phyloP scores from a whole-genome alignment of 2,888 invertebrate genomes.

The Chromoteleia sp. region DNA sequence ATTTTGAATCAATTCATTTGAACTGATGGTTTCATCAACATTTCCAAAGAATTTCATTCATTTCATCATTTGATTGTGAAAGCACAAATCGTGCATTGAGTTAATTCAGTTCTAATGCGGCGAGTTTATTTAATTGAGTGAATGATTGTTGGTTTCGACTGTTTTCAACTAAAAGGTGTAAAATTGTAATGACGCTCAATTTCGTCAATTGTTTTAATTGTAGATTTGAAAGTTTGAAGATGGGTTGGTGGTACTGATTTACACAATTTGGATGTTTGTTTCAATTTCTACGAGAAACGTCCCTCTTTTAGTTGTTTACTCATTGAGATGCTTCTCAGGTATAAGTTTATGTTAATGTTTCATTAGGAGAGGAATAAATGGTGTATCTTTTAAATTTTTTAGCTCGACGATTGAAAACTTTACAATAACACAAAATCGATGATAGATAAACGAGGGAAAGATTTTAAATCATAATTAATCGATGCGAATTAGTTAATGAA shows the following conservation, averaged over 20 bases:
- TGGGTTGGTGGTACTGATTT: conserved; percentile 26
- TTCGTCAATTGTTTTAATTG: conserved; percentile 39
- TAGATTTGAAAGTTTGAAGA: conserved; percentile 34
- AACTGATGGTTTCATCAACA: no score
- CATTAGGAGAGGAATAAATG: no score
- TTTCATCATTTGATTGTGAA: background rate
- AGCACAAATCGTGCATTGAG: conserved; percentile 6
- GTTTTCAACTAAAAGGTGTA: conserved; percentile 26
- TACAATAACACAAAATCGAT: no score
- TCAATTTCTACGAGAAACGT: conserved; percentile 8
- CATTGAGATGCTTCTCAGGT: no score
- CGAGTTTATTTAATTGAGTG: conserved; percentile 38
- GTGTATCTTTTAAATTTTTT: no score
- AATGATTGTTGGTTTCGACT: conserved; percentile 24
- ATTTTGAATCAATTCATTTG: background rate
- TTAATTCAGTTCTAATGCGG: conserved; percentile 40
- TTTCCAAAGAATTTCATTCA: background rate
- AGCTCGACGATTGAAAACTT: no score
- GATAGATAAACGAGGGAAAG: no score
- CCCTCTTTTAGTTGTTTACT: no score
- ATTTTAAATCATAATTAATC: no score
- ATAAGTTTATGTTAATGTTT: no score
- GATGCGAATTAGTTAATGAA: no score
- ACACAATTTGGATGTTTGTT: conserved; percentile 9
- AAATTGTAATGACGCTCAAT: conserved; percentile 38